Base-by-base conservation (phyloP, 2,113 vertebrate genomes). In the Epinephelus moara region DNA sequence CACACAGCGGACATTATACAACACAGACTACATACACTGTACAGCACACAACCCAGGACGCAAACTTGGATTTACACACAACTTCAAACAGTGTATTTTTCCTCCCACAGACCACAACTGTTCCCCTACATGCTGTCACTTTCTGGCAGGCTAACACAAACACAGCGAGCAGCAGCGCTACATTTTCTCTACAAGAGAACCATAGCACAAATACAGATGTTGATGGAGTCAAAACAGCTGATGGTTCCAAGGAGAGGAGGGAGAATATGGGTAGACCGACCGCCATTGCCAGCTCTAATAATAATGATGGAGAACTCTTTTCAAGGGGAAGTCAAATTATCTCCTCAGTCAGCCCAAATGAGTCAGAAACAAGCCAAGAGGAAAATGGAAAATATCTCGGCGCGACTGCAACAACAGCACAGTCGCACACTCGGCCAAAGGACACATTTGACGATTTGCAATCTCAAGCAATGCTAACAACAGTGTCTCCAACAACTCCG, bases 31-130 rank as follows among this genome's bases (percentile, higher is more conserved):
- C 45, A 59, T 6, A 66, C 61, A 56, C 33, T 33, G 42, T 45
- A 4, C 70, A 68, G 47, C 42, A 52, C 42, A 66, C 70, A 55
- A 72, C 18, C n/a, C 23, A n/a, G 2, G 19, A 78, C 57, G 25
- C 6, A 14, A 70, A 81, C 45, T 85, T 64, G 0, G 45, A 80
- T 64, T 42, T 3, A 47, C 64, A 86, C 61, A 66, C 70, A 52
- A 89, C 80, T 89, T 85, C 89, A 71, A 78, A 57, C 21, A 68
- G 73, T 55, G 66, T 60, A 23, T 68, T 87, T 85, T 71, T 80
- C 80, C 70, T 87, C 70, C 76, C 88, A 57, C 88, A 89, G 70
- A 68, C 93, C 82, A 93, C 93, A 91, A 89, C 91, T 93, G 89
- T 45, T 87, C 89, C 92, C 33, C 68, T 75, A 75, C 27, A 84